These are phyloP conservation scores for Actinopyga echinites DNA, from an alignment of 53 echinoderm and acorn worm species.

Conservation along the genomic window DNA sequence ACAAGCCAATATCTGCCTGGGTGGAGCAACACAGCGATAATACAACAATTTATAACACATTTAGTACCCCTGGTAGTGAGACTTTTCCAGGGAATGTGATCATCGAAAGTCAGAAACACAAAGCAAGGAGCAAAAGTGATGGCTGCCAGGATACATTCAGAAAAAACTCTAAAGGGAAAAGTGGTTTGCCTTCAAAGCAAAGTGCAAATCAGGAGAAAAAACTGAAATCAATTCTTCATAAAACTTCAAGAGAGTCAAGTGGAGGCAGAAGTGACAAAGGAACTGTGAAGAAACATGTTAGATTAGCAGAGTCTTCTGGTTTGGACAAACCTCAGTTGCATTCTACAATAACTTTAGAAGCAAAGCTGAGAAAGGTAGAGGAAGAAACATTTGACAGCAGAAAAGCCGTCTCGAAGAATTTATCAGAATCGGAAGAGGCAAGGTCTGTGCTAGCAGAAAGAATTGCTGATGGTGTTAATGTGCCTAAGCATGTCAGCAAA, in stretches of 20 bases:
- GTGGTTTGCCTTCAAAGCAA: too few species aligned
- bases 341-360: conserved; percentile 66
- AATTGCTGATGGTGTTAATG: conserved; percentile 75
- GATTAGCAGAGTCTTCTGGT: conserved; percentile 28
- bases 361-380: conserved; percentile 58
- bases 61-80: not conserved
- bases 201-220: not conserved
- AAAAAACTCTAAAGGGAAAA: too few species aligned
- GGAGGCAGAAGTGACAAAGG: not conserved
- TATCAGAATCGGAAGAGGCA: conserved; percentile 71
- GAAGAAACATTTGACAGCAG: conserved; percentile 73
- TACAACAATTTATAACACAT: conserved; percentile 3
- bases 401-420: conserved; percentile 60
- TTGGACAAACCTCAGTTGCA: conserved; percentile 67
- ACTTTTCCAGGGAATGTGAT: not conserved
- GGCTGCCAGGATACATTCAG: too few species aligned
- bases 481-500: conserved; percentile 68
- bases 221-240: conserved; percentile 14
- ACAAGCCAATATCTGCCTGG: not conserved
- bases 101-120: too few species aligned
- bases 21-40: conserved; percentile 17
- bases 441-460: conserved; percentile 65
- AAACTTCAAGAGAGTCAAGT: not conserved
- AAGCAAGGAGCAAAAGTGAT: not conserved
- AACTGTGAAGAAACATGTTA: conserved; percentile 41